Conservation (phyloP, 1,140 invertebrate genomes). For the Meloidogyne chitwoodi region DNA sequence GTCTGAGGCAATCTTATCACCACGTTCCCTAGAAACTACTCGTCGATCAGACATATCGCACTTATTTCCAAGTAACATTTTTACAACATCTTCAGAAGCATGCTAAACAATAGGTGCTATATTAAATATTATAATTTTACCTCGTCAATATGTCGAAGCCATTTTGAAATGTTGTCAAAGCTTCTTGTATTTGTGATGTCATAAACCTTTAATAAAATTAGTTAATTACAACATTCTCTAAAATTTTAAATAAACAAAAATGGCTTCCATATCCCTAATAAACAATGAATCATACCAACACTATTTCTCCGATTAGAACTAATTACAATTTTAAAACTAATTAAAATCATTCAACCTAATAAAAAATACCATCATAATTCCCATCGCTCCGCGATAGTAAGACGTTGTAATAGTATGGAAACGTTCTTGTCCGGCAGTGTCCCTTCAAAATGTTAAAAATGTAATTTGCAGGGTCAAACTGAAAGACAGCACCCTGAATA, state of each 20-base stretch:
- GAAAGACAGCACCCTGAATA: too few relatives aligned
- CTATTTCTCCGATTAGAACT: too few relatives aligned
- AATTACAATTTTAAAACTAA: too few relatives aligned
- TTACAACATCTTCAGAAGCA: constrained; percentile 98
- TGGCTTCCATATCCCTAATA: too few relatives aligned
- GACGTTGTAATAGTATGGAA: constrained; percentile 96
- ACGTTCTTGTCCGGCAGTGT: constrained; percentile 85
- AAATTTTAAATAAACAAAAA: too few relatives aligned
- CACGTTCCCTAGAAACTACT: constrained; percentile 80
- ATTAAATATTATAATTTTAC: constrained; percentile 50
- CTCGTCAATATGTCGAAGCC: constrained; percentile 95
- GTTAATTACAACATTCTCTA: too few relatives aligned
- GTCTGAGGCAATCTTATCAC: constrained; percentile 93
- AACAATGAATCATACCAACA: too few relatives aligned
- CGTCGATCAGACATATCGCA: constrained; percentile 97
- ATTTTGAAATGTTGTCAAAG: constrained; percentile 97
- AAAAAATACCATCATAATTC: constrained; percentile 78
- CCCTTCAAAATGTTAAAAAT: constrained; percentile 65
- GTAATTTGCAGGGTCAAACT: too few relatives aligned
- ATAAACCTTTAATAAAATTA: constrained; percentile 68
- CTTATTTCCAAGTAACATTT: constrained; percentile 99
- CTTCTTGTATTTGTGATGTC: constrained; percentile 96
- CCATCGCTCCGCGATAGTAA: constrained; percentile 95
- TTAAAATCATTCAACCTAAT: too few relatives aligned
- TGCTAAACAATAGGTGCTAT: constrained; percentile 67